Conservation (phyloP, 2,113 vertebrate genomes). For the Peromyscus californicus region DNA sequence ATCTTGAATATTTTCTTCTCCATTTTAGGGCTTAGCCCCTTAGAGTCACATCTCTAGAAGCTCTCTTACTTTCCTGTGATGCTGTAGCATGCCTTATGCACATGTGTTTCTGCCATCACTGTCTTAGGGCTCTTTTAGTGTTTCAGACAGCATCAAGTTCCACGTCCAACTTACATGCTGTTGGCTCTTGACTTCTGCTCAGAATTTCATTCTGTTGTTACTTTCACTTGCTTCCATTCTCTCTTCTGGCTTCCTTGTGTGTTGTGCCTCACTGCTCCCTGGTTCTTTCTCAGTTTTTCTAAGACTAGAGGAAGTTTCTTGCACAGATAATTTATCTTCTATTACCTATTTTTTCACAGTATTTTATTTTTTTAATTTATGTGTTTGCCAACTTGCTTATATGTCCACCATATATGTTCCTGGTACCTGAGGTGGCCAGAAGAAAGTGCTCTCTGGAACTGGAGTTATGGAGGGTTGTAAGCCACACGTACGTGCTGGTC, state of each 20-base stretch:
- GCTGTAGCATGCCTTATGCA: background rate
- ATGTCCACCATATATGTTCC: too few species aligned
- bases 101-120: background rate
- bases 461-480: background rate
- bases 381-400: background rate
- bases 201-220: background rate
- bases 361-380: background rate
- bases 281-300: background rate
- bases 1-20: background rate
- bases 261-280: background rate
- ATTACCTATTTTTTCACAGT: background rate
- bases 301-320: background rate
- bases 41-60: background rate
- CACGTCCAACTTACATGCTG: background rate
- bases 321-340: background rate
- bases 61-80: background rate
- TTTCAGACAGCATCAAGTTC: background rate
- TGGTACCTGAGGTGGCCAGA: background rate
- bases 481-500: background rate
- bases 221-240: background rate
- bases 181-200: background rate
- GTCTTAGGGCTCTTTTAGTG: background rate
- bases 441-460: background rate
- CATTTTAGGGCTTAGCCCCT: background rate
- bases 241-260: background rate